Base-by-base conservation (phyloP, 2,113 vertebrate genomes). In the Melanocharis versteri region DNA sequence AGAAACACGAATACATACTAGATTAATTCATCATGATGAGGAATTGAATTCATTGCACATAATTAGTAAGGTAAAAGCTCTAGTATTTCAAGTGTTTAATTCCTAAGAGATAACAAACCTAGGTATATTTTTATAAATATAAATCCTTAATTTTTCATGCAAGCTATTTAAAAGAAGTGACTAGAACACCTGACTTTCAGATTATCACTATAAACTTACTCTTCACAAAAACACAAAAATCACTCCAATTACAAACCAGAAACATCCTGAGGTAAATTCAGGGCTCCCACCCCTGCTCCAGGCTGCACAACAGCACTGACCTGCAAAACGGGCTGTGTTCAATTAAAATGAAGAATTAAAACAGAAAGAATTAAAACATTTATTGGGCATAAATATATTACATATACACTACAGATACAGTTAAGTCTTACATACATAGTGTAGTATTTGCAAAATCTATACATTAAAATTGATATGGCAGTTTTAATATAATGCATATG, bases 381-480 rank as follows among this genome's bases (percentile, higher is more conserved):
- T 99, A 99, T 99, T 99, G 99, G 98, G 99, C 99, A 99, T 99
- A 99, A 99, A 99, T 99, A 99, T 99, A 99, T 99, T 99, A 99
- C 99, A 99, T 99, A 99, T 99, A 99, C 99, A 99, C 99, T 99
- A 99, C 99, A 99, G 99, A 99, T 99, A 99, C 99, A 99, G 99
- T 99, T 99, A 99, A 98, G 99, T 99, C 99, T 99, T 99, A 99
- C 99, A 99, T 99, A 99, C 98, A 99, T 98, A 99, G 99, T 98
- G 98, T 99, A 99, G 98, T 99, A 99, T 99, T 99, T 99, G 99
- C 99, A 99, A 99, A 99, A 99, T 99, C 99, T 99, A 99, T 99
- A 99, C 99, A 99, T 99, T 99, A 99, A 99, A 99, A 99, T 99
- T 98, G 99, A 99, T 99, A 99, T 98, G 99, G 99, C 99, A 99